These are phyloP conservation scores for Sebastes taczanowskii DNA, from an alignment of 2,797 vertebrate genomes.

Conservation along the genomic window DNA sequence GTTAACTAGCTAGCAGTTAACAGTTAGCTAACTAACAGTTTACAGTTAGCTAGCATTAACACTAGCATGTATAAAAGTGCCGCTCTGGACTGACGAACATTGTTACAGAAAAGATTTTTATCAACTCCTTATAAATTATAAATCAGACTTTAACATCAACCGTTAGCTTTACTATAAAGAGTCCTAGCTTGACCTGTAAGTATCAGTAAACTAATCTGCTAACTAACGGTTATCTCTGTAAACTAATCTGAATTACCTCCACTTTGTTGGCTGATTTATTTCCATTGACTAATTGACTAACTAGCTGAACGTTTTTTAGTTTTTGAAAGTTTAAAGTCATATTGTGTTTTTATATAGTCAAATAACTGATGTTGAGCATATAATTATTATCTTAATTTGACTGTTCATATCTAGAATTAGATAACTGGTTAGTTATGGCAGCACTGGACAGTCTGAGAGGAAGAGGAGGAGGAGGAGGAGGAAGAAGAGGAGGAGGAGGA, in stretches of 20 bases:
- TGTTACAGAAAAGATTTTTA: not conserved
- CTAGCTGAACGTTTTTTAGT: not conserved
- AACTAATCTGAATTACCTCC: not conserved
- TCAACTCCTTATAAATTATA: not conserved
- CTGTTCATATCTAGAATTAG: not conserved
- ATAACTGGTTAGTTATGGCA: constrained; percentile 49
- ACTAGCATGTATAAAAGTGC: no score
- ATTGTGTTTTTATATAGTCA: not conserved
- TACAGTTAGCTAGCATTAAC: no score
- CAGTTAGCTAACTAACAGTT: no score
- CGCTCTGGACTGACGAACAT: not conserved
- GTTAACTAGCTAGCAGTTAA: no score
- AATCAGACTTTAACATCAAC: not conserved
- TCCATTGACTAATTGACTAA: no score
- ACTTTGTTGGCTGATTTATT: not conserved
- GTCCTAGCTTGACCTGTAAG: not conserved
- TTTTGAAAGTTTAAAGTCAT: not conserved
- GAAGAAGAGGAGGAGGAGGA: not conserved
- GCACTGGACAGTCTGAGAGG: constrained; percentile 9
- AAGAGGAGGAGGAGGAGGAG: not conserved
- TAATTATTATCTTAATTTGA: not conserved
- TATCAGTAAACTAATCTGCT: not conserved
- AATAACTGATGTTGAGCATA: not conserved
- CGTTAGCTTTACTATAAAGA: not conserved
- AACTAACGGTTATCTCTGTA: not conserved